Conservation (phyloP, 2,888 invertebrate species). For the Epistrophe grossulariae region DNA sequence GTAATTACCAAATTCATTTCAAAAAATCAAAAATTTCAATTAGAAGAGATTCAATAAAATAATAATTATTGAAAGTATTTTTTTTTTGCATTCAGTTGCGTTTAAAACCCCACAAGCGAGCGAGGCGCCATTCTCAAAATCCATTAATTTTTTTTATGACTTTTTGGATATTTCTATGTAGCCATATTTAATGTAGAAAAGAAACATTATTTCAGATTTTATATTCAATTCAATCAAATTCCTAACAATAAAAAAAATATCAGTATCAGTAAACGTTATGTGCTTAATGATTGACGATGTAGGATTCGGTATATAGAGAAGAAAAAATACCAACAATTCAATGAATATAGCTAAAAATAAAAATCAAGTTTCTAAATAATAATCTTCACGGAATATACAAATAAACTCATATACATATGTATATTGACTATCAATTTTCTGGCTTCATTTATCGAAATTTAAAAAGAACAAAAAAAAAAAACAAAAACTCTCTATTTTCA, state of each 20-base stretch:
- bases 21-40: neutral
- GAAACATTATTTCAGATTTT: constrained; percentile 26
- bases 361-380: constrained; percentile 42
- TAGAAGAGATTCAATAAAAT: neutral
- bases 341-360: constrained; percentile 40
- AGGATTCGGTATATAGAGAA: neutral
- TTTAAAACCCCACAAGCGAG: neutral
- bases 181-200: neutral
- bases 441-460: constrained; percentile 16
- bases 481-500: constrained; percentile 12
- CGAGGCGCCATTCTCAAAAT: constrained; percentile 11
- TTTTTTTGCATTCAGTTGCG: constrained; percentile 4
- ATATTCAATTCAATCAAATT: constrained; percentile 26
- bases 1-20: neutral
- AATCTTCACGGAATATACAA: constrained; percentile 41
- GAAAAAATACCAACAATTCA: neutral
- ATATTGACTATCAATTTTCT: constrained; percentile 38
- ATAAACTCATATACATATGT: too few species aligned
- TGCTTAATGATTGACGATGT: constrained; percentile 15
- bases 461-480: neutral
- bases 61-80: neutral
- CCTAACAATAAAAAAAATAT: constrained; percentile 9
- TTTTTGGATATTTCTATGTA: neutral
- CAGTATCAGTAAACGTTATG: constrained; percentile 5
- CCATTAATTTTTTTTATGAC: constrained; percentile 7